Percentiles rank a stretch among this genome's conserved stretches.
These are phyloP conservation scores for Argyresthia albistria DNA, from an alignment of 2,888 invertebrate genomes.

Conservation along the genomic window DNA sequence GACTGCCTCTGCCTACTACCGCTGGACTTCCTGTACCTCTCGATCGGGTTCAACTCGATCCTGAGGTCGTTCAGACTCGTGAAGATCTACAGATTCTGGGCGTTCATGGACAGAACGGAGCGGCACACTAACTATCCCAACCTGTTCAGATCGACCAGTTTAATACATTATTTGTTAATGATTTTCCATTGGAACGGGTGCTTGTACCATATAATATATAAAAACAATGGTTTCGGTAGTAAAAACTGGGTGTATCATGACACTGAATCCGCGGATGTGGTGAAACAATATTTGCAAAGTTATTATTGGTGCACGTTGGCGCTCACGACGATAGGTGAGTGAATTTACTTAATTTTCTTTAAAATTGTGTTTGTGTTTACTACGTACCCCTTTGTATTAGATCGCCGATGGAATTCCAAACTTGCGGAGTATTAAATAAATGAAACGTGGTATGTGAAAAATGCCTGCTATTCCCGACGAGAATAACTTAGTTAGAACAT, in stretches of 20 bases:
- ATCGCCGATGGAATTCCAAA: too few species aligned
- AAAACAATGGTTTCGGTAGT: constrained; percentile 95
- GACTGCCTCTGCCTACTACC: constrained; percentile 98
- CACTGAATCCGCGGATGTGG: constrained; percentile 88
- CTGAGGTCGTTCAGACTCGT: constrained; percentile 95
- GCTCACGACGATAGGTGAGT: constrained; percentile 92
- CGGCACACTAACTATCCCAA: constrained; percentile 99
- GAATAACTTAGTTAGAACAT: too few species aligned
- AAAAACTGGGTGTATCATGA: constrained; percentile 94
- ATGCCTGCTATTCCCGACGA: too few species aligned
- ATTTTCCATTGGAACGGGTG: constrained; percentile 99
- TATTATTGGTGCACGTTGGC: constrained; percentile 99
- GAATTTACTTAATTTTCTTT: constrained; percentile 7
- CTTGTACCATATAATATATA: constrained; percentile 96
- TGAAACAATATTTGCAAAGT: constrained; percentile 96
- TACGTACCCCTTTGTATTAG: too few species aligned
- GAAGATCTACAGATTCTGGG: constrained; percentile 98
- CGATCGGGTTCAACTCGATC: constrained; percentile 97
- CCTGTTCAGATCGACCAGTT: constrained; percentile 91
- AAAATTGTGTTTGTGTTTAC: neutral
- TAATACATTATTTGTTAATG: constrained; percentile 96
- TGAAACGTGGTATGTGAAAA: too few species aligned
- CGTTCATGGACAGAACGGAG: constrained; percentile 98
- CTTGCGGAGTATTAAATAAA: too few species aligned
- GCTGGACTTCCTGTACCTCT: constrained; percentile 97